A percentile compares a stretch with the other conserved stretches of the same genome.
Evolutionary conservation across 2,797 vertebrate genomes (phyloP).

Genomic region (Serranus cabrilla): DNA sequence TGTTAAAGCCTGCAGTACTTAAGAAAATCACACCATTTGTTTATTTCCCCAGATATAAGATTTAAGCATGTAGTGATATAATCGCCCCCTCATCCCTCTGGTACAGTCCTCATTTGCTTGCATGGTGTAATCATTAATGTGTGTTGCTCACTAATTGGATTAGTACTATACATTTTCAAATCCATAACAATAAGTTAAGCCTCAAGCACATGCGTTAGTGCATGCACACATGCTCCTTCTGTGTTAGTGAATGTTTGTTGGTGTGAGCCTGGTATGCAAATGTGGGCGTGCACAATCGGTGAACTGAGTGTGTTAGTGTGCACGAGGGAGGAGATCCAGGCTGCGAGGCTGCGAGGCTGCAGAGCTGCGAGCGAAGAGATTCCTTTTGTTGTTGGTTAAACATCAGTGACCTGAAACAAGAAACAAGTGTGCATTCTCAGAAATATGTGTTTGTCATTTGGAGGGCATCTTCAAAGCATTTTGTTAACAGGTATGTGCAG

Average conservation of each 20-base stretch:
- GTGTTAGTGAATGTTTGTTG: conserved; percentile 33
- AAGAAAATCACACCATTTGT: background rate
- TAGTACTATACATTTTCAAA: conserved; percentile 63
- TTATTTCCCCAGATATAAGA: background rate
- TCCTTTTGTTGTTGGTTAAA: conserved; percentile 25
- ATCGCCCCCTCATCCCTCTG: conserved; percentile 14
- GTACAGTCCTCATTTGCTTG: conserved; percentile 41
- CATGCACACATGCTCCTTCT: conserved; percentile 18
- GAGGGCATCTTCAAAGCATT: conserved; percentile 29
- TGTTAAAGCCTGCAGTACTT: background rate
- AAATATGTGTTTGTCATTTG: conserved; percentile 21
- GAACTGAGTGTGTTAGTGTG: conserved; percentile 31
- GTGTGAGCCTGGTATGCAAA: conserved; percentile 34
- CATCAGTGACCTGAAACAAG: conserved; percentile 39
- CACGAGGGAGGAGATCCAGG: conserved; percentile 21
- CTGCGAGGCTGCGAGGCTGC: background rate
- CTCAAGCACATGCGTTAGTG: conserved; percentile 38
- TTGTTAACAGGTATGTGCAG: conserved; percentile 66
- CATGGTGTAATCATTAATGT: conserved; percentile 38
- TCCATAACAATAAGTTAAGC: conserved; percentile 60
- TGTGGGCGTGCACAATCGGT: conserved; percentile 34
- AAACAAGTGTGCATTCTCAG: conserved; percentile 10
- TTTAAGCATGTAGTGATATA: conserved; percentile 1
- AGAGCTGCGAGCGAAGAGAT: conserved; percentile 19
- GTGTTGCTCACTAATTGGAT: conserved; percentile 73